Evolutionary conservation across 2,797 vertebrate species (phyloP).

Genomic region (Arremon aurantiirostris): DNA sequence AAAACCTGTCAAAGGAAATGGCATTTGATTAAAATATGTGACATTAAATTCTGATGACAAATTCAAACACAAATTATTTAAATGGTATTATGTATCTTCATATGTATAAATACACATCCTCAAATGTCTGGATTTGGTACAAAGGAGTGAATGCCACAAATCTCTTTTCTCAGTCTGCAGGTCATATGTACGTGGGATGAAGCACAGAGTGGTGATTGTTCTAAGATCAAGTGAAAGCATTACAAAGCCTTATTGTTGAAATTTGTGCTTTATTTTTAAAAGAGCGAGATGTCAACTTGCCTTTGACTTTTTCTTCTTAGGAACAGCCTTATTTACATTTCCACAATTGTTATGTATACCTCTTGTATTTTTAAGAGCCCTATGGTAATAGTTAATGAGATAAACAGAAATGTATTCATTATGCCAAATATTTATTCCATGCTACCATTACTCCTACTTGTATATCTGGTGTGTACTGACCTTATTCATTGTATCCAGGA

Average conservation of each 20-base stretch:
- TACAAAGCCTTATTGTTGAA: neutral
- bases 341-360: neutral
- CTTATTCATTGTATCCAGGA: slow-evolving; percentile 58
- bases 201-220: slow-evolving; percentile 8
- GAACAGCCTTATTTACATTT: neutral
- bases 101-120: neutral
- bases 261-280: neutral
- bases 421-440: slow-evolving; percentile 75
- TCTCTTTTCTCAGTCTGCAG: neutral
- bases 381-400: slow-evolving; percentile 23
- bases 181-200: neutral
- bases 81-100: neutral
- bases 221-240: neutral
- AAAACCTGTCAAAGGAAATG: neutral
- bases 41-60: neutral
- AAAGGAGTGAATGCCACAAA: neutral
- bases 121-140: neutral
- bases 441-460: slow-evolving; percentile 72
- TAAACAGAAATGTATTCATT: slow-evolving; percentile 65
- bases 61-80: neutral
- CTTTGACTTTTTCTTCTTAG: neutral
- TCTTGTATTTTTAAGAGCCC: neutral
- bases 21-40: neutral
- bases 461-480: slow-evolving; percentile 56
- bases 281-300: neutral